A percentile compares a stretch with the other conserved stretches of the same genome.
These are phyloP conservation scores for Anoplius nigerrimus DNA, from an alignment of 2,888 invertebrate species.

Conservation along the genomic window DNA sequence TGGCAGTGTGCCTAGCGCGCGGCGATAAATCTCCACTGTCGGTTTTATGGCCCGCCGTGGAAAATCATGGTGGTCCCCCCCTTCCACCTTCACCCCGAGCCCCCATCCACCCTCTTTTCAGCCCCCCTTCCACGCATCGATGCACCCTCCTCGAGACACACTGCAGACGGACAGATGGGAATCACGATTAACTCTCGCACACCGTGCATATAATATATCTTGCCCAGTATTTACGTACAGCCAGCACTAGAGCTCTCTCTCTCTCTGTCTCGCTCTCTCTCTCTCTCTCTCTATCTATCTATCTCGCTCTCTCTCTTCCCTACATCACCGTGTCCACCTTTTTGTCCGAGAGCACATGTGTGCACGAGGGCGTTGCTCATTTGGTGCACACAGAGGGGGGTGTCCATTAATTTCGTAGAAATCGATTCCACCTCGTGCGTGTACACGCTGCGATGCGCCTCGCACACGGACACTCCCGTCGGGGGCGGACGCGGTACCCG, in stretches of 20 bases:
- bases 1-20: too few species aligned
- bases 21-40: conserved; percentile 57
- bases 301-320: too few species aligned
- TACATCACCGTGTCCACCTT: too few species aligned
- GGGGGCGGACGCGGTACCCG: neutral
- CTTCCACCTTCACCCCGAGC: conserved; percentile 35
- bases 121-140: neutral
- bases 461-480: conserved; percentile 21
- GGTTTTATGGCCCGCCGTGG: conserved; percentile 51
- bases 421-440: conserved; percentile 56
- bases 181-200: conserved; percentile 65
- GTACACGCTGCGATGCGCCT: neutral
- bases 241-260: too few species aligned
- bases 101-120: conserved; percentile 27
- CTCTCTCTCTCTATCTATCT: too few species aligned
- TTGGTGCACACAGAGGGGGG: conserved; percentile 56
- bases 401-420: conserved; percentile 65
- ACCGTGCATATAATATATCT: conserved; percentile 39
- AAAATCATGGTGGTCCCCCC: conserved; percentile 63
- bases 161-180: conserved; percentile 67
- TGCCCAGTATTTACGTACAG: neutral
- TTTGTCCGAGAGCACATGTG: conserved; percentile 22
- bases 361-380: conserved; percentile 69
- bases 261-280: too few species aligned
- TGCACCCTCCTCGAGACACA: conserved; percentile 29